These are phyloP conservation scores for Chrysocyon brachyurus DNA, from an alignment of 2,797 vertebrate species.

Conservation along the genomic window DNA sequence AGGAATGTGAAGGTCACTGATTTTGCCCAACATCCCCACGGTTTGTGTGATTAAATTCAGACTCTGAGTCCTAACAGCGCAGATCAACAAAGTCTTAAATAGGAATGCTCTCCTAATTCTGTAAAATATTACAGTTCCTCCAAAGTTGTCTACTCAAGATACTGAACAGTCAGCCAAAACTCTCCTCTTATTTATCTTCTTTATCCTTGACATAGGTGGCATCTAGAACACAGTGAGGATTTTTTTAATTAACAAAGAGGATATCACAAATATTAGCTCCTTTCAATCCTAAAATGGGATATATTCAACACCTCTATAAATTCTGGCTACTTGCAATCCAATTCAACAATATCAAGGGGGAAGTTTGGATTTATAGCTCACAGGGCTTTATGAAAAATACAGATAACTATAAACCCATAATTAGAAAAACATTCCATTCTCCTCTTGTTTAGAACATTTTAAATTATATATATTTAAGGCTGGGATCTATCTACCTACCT, in stretches of 20 bases:
- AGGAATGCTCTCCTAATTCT: neutral
- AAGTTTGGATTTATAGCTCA: neutral
- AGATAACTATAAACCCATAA: neutral
- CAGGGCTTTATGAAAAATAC: neutral
- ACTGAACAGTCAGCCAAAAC: neutral
- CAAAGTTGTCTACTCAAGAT: neutral
- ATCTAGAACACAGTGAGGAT: neutral
- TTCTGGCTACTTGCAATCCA: neutral
- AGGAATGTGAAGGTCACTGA: neutral
- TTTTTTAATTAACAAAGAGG: slow-evolving; percentile 10
- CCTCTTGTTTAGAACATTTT: slow-evolving; percentile 13
- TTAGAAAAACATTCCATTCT: neutral
- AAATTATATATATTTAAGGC: neutral
- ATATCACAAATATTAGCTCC: neutral
- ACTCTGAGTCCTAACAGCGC: neutral
- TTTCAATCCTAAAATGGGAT: neutral
- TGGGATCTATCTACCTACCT: neutral
- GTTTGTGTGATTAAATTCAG: neutral
- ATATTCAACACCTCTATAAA: neutral
- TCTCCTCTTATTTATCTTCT: neutral
- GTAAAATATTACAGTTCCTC: neutral
- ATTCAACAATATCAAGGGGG: neutral
- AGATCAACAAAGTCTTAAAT: neutral
- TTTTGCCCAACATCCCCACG: neutral
- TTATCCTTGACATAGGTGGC: neutral